phyloP scores from a whole-genome alignment of 2,113 vertebrate species.

The Ameiurus melas region DNA sequence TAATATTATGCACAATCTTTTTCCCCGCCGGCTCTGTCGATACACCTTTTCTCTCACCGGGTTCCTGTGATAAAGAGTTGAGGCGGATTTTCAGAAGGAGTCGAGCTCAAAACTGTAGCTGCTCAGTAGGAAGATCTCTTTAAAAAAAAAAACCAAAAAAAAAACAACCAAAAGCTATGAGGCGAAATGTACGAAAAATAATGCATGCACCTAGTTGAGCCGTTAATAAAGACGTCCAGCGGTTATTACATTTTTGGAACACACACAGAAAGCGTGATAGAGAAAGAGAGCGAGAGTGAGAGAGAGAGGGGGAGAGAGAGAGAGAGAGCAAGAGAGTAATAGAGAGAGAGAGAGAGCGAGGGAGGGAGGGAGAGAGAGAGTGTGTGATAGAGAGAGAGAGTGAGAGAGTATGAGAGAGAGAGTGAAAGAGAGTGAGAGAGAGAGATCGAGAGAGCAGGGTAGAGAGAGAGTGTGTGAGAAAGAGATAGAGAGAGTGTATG shows the following conservation, averaged over 20 bases:
- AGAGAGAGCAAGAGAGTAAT: too few relatives aligned
- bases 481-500: not conserved
- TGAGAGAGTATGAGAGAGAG: not conserved
- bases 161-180: not conserved
- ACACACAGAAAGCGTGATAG: not conserved
- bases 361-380: too few relatives aligned
- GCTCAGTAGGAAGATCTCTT: not conserved
- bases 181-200: not conserved
- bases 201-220: not conserved
- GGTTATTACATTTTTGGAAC: not conserved
- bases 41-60: conserved; percentile 11
- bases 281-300: too few relatives aligned
- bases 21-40: conserved; percentile 29
- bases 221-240: not conserved
- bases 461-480: not conserved
- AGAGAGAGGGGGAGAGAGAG: too few relatives aligned
- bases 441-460: conserved; percentile 16
- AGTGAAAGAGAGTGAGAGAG: not conserved
- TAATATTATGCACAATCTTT: conserved; percentile 43
- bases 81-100: not conserved
- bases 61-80: not conserved
- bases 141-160: not conserved
- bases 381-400: too few relatives aligned
- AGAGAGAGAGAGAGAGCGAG: too few relatives aligned
- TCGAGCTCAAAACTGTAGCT: not conserved